These are phyloP conservation scores for Phallusia fumigata DNA, from an alignment of 23 tunicate species.

Conservation along the genomic window DNA sequence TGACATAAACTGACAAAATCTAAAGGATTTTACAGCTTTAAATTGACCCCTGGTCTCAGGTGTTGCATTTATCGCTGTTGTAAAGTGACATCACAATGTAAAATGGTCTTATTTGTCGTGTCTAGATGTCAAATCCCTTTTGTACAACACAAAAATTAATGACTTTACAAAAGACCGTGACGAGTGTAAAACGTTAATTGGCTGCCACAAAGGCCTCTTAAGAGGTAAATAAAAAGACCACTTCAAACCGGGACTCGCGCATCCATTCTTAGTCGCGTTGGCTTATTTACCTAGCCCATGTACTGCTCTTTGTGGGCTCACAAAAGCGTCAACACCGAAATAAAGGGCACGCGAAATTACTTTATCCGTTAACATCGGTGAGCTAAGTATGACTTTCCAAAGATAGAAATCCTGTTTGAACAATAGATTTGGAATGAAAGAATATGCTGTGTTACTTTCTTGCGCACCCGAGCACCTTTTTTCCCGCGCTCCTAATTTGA, in stretches of 20 bases:
- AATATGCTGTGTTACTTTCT: not conserved
- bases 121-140: not conserved
- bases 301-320: not conserved
- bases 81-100: too few relatives aligned
- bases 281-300: conserved; percentile 11
- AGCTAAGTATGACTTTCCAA: too few relatives aligned
- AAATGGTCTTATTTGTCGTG: too few relatives aligned
- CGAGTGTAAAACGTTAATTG: not conserved
- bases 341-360: not conserved
- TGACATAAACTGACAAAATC: too few relatives aligned
- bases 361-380: not conserved
- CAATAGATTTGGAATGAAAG: too few relatives aligned
- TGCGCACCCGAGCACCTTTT: not conserved
- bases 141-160: not conserved
- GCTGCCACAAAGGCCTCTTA: not conserved
- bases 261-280: not conserved
- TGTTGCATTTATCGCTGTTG: too few relatives aligned
- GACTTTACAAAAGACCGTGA: not conserved
- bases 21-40: too few relatives aligned
- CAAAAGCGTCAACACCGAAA: not conserved
- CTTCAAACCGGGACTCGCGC: not conserved
- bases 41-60: too few relatives aligned
- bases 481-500: not conserved
- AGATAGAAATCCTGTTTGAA: too few relatives aligned
- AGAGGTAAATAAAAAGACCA: not conserved